These are phyloP conservation scores for Drosophila varians DNA, from an alignment of 1,140 invertebrate genomes.

Conservation along the genomic window DNA sequence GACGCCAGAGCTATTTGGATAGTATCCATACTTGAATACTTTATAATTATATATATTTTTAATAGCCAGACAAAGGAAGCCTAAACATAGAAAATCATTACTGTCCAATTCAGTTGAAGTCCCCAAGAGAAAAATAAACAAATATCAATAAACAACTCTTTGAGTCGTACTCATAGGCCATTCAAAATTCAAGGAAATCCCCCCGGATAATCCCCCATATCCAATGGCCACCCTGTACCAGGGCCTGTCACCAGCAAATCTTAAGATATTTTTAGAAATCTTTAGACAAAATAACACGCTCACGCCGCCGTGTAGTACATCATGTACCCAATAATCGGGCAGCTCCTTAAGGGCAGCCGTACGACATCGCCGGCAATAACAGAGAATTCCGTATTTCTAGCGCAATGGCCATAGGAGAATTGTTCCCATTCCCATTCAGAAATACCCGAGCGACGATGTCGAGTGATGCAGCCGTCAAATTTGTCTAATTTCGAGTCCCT, in stretches of 20 bases:
- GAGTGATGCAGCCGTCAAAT: slow-evolving; percentile 65
- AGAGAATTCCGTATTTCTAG: slow-evolving; percentile 36
- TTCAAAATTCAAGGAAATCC: neutral
- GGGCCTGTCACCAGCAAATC: slow-evolving; percentile 44
- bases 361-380: slow-evolving; percentile 24
- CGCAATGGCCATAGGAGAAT: slow-evolving; percentile 56
- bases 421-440: slow-evolving; percentile 67
- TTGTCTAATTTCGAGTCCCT: slow-evolving; percentile 52
- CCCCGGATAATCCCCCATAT: neutral
- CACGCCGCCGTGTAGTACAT: slow-evolving; percentile 60
- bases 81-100: neutral
- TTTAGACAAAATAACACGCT: slow-evolving; percentile 68
- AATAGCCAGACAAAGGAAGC: neutral
- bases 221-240: slow-evolving; percentile 52
- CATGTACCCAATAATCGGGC: slow-evolving; percentile 32
- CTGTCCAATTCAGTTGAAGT: neutral
- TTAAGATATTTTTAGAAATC: slow-evolving; percentile 59
- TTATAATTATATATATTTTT: neutral
- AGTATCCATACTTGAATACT: neutral
- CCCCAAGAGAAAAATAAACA: neutral
- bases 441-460: slow-evolving; percentile 50
- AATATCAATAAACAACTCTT: neutral
- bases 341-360: slow-evolving; percentile 36
- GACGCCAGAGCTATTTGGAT: neutral
- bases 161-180: neutral